Conservation (phyloP, 2,113 vertebrate genomes). For the Serinus canaria region DNA sequence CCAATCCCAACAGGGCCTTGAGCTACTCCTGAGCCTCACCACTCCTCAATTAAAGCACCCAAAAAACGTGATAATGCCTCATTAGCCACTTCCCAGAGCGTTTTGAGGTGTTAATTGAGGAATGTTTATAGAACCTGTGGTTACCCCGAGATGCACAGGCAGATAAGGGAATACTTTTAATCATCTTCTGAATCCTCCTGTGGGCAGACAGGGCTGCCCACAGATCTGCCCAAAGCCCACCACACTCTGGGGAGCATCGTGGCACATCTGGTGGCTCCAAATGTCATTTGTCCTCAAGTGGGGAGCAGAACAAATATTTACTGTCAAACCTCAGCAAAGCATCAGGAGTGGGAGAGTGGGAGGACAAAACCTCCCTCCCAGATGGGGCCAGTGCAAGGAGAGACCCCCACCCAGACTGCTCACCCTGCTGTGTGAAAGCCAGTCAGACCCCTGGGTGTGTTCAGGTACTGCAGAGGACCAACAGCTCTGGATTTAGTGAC, state of each 20-base stretch:
- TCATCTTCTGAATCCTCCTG: not conserved
- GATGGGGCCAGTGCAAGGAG: not conserved
- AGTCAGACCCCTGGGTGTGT: fast-evolving
- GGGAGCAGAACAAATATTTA: not conserved
- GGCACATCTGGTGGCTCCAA: fast-evolving
- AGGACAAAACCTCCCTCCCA: not conserved
- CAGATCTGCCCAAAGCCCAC: not conserved
- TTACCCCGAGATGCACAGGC: not conserved
- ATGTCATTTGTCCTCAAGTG: fast-evolving
- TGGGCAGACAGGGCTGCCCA: not conserved
- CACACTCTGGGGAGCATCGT: fast-evolving
- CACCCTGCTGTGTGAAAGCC: fast-evolving
- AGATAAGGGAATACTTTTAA: constrained; percentile 15
- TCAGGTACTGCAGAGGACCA: not conserved
- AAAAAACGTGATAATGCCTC: not conserved
- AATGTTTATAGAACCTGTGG: constrained; percentile 26
- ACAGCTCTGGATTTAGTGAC: not conserved
- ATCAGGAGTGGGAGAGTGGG: not conserved
- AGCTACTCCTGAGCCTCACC: constrained; percentile 6
- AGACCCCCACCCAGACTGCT: not conserved
- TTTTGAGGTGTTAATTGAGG: constrained; percentile 36
- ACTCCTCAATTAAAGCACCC: constrained; percentile 10
- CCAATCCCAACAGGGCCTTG: not conserved
- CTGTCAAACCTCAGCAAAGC: not conserved
- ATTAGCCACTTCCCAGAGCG: constrained; percentile 48